phyloP scores from a whole-genome alignment of 2,113 vertebrate genomes.

The Engraulis encrasicolus region DNA sequence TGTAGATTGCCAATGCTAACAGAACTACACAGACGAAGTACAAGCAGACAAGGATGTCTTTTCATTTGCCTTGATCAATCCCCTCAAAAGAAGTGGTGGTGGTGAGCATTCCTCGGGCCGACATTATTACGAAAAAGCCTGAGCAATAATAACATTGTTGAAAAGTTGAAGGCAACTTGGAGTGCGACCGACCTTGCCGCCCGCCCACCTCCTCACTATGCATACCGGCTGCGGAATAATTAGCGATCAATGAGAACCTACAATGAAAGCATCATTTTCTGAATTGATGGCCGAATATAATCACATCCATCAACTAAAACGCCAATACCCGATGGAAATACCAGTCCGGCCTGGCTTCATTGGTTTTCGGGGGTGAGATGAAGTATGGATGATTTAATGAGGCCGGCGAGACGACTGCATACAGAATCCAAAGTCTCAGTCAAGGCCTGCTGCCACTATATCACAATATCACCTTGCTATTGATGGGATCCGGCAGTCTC shows the following conservation, averaged over 20 bases:
- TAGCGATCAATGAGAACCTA: neutral
- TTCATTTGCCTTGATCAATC: neutral
- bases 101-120: neutral
- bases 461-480: neutral
- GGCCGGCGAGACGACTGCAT: constrained; percentile 23
- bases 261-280: constrained; percentile 16
- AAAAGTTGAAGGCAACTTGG: neutral
- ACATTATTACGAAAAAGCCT: neutral
- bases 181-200: neutral
- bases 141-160: neutral
- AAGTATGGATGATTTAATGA: constrained; percentile 39
- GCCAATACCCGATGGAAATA: neutral
- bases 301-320: constrained; percentile 14
- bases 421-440: constrained; percentile 21
- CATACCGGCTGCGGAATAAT: neutral
- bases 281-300: neutral
- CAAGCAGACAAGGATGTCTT: neutral
- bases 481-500: neutral
- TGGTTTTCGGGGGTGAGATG: constrained; percentile 43
- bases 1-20: neutral
- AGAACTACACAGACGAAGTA: neutral
- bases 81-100: neutral
- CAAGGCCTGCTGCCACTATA: neutral
- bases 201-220: neutral
- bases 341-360: constrained; percentile 37